Conservation (phyloP, 37 sponge, comb jelly and placozoan genomes). For the Halisarca cf. caerulea region DNA sequence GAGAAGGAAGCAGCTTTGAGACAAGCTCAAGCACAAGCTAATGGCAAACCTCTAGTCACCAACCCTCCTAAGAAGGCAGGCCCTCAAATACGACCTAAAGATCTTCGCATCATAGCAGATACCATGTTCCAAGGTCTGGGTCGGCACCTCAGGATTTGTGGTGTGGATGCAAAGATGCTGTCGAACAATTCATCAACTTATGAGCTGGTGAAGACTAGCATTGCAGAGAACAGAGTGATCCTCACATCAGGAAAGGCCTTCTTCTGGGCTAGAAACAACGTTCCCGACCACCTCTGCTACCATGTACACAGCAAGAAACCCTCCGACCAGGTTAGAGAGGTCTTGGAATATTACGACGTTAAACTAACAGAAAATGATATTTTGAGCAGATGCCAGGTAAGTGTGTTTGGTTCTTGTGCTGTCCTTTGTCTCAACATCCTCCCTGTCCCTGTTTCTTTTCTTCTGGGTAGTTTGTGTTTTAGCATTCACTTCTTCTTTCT, state of each 20-base stretch:
- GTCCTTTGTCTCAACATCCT: too few relatives aligned
- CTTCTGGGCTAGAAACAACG: constrained; percentile 16
- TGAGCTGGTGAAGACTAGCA: constrained; percentile 13
- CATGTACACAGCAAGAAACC: constrained; percentile 3
- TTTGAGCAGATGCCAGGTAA: constrained; percentile 30
- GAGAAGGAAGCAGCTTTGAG: not conserved
- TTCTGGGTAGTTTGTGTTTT: too few relatives aligned
- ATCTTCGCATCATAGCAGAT: not conserved
- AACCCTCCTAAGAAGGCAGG: constrained; percentile 18
- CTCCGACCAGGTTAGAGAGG: constrained; percentile 23
- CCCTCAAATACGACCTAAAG: not conserved
- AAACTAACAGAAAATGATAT: constrained; percentile 15
- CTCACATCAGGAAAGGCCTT: constrained; percentile 14
- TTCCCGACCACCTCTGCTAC: constrained; percentile 11
- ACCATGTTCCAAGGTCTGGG: constrained; percentile 24
- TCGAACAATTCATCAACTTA: not conserved
- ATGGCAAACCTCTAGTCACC: not conserved
- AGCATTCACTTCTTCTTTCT: too few relatives aligned
- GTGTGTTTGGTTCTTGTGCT: not conserved
- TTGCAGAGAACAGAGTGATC: constrained; percentile 2
- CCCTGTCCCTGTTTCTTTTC: too few relatives aligned
- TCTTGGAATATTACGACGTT: constrained; percentile 17
- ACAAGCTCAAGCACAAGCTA: not conserved
- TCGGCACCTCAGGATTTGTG: constrained; percentile 12
- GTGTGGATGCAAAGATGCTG: constrained; percentile 8